These are phyloP conservation scores for Monochamus saltuarius DNA, from an alignment of 1,140 invertebrate species.

Conservation along the genomic window DNA sequence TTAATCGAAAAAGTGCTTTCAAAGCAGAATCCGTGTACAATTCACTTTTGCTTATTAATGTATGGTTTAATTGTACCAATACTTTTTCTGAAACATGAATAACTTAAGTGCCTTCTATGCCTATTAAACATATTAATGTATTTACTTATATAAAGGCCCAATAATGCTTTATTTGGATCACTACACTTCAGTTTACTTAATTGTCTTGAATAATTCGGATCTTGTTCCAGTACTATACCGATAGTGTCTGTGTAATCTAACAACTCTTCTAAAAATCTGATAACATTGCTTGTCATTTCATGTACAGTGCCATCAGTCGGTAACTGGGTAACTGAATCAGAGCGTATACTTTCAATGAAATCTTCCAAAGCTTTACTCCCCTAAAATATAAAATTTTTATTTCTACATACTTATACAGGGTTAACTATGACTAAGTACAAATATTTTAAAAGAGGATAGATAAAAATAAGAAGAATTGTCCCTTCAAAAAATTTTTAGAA, in stretches of 20 bases:
- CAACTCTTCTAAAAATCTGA: slow-evolving; percentile 84
- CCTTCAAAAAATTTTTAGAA: too few species aligned
- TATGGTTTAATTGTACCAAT: slow-evolving; percentile 79
- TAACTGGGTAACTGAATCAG: slow-evolving; percentile 78
- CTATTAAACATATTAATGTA: slow-evolving; percentile 12
- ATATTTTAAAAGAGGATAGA: too few species aligned
- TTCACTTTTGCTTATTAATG: slow-evolving; percentile 82
- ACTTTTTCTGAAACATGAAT: slow-evolving; percentile 70
- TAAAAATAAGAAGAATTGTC: too few species aligned
- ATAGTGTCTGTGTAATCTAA: slow-evolving; percentile 77
- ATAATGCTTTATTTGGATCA: slow-evolving; percentile 62
- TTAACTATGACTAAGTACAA: too few species aligned
- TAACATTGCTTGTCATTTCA: slow-evolving; percentile 90
- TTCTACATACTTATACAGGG: background rate
- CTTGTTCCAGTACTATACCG: slow-evolving; percentile 63
- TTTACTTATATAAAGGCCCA: slow-evolving; percentile 79
- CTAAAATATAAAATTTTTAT: slow-evolving; percentile 53
- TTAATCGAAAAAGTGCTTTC: slow-evolving; percentile 83
- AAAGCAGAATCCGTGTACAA: slow-evolving; percentile 79
- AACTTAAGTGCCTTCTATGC: background rate
- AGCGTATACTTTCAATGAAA: slow-evolving; percentile 86
- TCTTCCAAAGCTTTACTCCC: slow-evolving; percentile 88
- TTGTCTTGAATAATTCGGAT: slow-evolving; percentile 60
- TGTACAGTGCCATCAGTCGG: slow-evolving; percentile 96
- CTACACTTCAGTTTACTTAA: slow-evolving; percentile 52